Base-by-base conservation (phyloP, 2,797 vertebrate genomes). In the Triplophysa yarkandensis region DNA sequence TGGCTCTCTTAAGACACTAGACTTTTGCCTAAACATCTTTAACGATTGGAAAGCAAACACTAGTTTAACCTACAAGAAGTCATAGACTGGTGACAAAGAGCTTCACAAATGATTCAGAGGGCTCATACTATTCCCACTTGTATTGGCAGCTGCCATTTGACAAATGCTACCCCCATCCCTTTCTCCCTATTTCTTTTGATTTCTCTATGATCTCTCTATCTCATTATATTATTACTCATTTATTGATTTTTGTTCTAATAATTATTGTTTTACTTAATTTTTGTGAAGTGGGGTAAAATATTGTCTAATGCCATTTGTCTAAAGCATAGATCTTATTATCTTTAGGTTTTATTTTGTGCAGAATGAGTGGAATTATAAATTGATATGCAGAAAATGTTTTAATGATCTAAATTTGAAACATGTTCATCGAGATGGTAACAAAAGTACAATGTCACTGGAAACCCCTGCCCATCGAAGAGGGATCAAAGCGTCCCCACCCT, bases 91-190 rank as follows among this genome's bases (percentile, higher is more conserved):
- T 55, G 54, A 78, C 81, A 80, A 74, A 78, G 84, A 85, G 78
- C 77, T 68, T 6, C 69, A 65, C 58, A 76, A 48, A 81, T 14
- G 41, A 55, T 46, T 65, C 41, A 19, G 30, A 27, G 39, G 34
- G 3, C 77, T 68, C 52, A 57, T 63, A 25, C 27, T 58, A 43
- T 65, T 60, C 60, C 48, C 19, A 1, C 19, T 48, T 63, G 27
- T 13, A 55, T 46, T 78, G 36, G 68, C 46, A 71, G 55, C 75
- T 83, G 79, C 86, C 78, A 86, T 90, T 88, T 90, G 81, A 92
- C 89, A 92, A 90, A 91, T 87, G 83, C 86, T 90, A 89, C 87
- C 87, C 90, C 88, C 88, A 82, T 91, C 91, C n/a, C n/a, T n/a
- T n/a, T 90, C 78, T 66, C 81, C 81, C 86, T 88, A 90, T 39